Evolutionary conservation across 2,113 vertebrate species (phyloP).

Genomic region (Opisthocomus hoazin): DNA sequence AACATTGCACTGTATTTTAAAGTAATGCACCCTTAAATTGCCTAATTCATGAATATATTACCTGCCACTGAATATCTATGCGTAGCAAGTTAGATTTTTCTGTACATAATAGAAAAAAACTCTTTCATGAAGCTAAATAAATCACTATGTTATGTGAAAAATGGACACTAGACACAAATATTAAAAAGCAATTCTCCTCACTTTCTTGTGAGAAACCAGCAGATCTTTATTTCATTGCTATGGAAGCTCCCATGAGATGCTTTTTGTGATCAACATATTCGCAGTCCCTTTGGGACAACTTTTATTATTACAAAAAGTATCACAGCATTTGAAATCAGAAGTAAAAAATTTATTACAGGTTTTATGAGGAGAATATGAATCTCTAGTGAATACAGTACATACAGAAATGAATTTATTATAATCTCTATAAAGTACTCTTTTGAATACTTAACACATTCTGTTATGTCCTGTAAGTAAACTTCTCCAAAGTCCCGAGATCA

Average conservation of each 20-base stretch:
- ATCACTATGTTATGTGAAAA: background rate
- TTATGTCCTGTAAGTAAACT: slow-evolving; percentile 33
- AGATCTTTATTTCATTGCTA: background rate
- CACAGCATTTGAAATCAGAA: slow-evolving; percentile 62
- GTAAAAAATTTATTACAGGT: slow-evolving; percentile 61
- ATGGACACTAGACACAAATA: background rate
- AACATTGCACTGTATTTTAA: background rate
- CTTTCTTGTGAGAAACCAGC: background rate
- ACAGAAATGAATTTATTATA: slow-evolving; percentile 65
- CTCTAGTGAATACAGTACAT: slow-evolving; percentile 46
- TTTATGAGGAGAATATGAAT: slow-evolving; percentile 62
- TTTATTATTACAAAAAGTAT: slow-evolving; percentile 58
- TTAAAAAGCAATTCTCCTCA: background rate
- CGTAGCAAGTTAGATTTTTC: background rate
- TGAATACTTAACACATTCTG: slow-evolving; percentile 35
- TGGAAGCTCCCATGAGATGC: background rate
- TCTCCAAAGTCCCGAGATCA: slow-evolving; percentile 1
- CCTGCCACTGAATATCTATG: background rate
- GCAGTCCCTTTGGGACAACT: slow-evolving; percentile 30
- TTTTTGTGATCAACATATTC: slow-evolving; percentile 46
- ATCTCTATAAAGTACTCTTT: slow-evolving; percentile 32
- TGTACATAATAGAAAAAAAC: background rate
- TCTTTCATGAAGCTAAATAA: background rate
- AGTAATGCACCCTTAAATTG: background rate
- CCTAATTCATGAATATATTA: background rate